Evolutionary conservation across 2,888 invertebrate genomes (phyloP).

Genomic region (Phragmatobia fuliginosa): DNA sequence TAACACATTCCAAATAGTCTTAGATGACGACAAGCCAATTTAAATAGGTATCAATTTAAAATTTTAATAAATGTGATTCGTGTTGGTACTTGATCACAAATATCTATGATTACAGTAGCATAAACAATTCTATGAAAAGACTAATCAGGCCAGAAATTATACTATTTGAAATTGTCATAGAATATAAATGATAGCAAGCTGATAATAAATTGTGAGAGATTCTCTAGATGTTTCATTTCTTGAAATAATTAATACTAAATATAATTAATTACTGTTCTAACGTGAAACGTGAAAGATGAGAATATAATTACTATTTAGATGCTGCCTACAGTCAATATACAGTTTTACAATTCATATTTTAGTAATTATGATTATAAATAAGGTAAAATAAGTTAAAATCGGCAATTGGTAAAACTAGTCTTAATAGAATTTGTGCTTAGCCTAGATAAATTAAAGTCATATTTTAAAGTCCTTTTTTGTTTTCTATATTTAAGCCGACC

Average conservation of each 20-base stretch:
- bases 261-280: slow-evolving; percentile 2
- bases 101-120: too few relatives aligned
- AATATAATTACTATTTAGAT: slow-evolving; percentile 1
- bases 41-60: too few relatives aligned
- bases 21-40: too few relatives aligned
- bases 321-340: background rate
- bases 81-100: too few relatives aligned
- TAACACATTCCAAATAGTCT: background rate
- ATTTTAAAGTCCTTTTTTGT: too few relatives aligned
- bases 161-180: background rate
- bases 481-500: too few relatives aligned
- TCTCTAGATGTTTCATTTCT: background rate
- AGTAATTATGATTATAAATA: background rate
- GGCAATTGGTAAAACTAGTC: background rate
- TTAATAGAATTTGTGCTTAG: background rate
- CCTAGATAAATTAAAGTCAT: background rate
- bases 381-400: too few relatives aligned
- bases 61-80: too few relatives aligned
- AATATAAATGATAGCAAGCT: background rate
- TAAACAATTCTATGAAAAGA: background rate
- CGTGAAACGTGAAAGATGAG: too few relatives aligned
- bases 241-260: too few relatives aligned
- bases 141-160: background rate
- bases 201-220: background rate
- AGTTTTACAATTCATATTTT: background rate